These are phyloP conservation scores for Blastobasis adustella DNA, from an alignment of 2,888 invertebrate species.

Conservation along the genomic window DNA sequence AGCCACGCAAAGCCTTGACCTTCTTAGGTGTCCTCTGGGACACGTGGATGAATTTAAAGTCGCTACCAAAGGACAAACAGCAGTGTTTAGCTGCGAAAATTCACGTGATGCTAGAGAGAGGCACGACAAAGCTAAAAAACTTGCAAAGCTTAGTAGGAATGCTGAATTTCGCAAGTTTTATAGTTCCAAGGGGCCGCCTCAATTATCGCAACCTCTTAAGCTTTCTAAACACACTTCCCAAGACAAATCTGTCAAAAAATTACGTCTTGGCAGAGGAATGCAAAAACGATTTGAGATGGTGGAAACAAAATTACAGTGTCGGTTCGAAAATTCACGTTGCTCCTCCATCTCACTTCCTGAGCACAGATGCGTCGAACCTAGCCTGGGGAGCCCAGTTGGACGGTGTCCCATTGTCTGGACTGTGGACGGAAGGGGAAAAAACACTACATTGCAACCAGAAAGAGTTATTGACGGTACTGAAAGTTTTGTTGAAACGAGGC, in stretches of 20 bases:
- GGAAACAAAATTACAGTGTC: background rate
- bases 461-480: conserved; percentile 14
- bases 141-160: background rate
- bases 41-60: background rate
- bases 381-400: conserved; percentile 17
- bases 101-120: background rate
- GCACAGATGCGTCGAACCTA: conserved; percentile 13
- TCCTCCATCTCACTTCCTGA: conserved; percentile 1
- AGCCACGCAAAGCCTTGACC: background rate
- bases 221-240: background rate
- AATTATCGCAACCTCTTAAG: background rate
- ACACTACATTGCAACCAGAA: conserved; percentile 15
- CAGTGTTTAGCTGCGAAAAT: background rate
- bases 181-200: background rate
- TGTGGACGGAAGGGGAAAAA: conserved; percentile 8
- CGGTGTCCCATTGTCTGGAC: conserved; percentile 4
- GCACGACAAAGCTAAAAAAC: background rate
- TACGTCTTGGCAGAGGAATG: background rate
- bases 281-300: background rate
- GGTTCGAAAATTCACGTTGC: background rate
- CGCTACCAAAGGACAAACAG: background rate
- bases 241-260: background rate
- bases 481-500: background rate
- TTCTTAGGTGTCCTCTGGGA: conserved; percentile 1
- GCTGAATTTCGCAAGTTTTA: background rate